Evolutionary conservation across 2,797 vertebrate genomes (phyloP), one percentile per base, ranked within the genome.

Genomic region (Hybognathus amarus): DNA sequence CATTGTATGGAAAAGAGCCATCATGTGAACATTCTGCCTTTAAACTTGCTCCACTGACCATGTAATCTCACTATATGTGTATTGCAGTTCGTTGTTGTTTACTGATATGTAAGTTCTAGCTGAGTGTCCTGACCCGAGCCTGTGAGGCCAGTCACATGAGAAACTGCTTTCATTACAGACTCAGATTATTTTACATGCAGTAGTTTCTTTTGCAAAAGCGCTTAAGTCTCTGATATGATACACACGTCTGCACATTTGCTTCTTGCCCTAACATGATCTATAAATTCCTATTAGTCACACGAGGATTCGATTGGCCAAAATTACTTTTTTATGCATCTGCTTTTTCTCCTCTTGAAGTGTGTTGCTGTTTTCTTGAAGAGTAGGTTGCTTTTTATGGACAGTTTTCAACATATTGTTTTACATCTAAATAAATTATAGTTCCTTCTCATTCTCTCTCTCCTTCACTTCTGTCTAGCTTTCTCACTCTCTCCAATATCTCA

Each of bases 131-230:
- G 50, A 73, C 27, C 79, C 70, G 42, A 73, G 38, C 42, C 68
- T 82, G 67, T 63, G 24, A 77, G 47, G 64, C 27, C 40, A 68
- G 80, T 88, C 90, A 85, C 88, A 89, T 89, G 88, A 84, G 40
- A 78, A 86, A 87, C 54, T 27, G 61, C 83, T 85, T 88, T 81
- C 33, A 73, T 85, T 84, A 75, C 81, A 13, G 20, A n/a, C 54
- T 79, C 81, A 79, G 84, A 88, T 89, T 85, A 81, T 50, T 89
- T 91, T 90, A 87, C 88, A 84, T 75, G 81, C 73, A 83, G 83
- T 81, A 75, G 8, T 83, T 24, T 78, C 71, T 82, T 76, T 22
- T 71, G 63, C 78, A 45, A 59, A 33, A 79, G 67, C 20, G 4
- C 52, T 33, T 52, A 42, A 40, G 42, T 50, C 61, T 71, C 42